Base-by-base conservation (phyloP, 2,113 vertebrate genomes). In the Xiphophorus hellerii region DNA sequence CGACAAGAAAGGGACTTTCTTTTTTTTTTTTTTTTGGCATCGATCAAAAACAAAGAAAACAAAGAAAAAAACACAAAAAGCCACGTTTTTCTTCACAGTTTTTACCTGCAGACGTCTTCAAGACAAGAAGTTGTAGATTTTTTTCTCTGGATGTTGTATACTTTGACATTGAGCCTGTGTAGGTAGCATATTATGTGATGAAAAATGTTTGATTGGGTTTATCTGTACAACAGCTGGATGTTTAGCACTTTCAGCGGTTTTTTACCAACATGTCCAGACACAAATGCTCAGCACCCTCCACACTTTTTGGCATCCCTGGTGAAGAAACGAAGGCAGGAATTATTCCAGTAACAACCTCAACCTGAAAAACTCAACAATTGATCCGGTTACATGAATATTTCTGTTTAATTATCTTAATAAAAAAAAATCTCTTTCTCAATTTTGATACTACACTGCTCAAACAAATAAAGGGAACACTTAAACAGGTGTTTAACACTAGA, bases 21-120 rank as follows among this genome's bases (percentile, higher is more conserved):
- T n/a, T 54, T 54, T 13, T 35, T 66, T 65, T 48, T 54, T 54
- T 35, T 37, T 66, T 66, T 84, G 85, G 87, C 80, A 76, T 84
- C 64, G n/a, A 85, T 6, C 2, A 80, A 84, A 86, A 66, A 54
- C n/a, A 39, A 27, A 64, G 60, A 10, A 60, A 9, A 0, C 0
- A 51, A 54, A 8, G 29, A 73, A 64, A 66, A 8, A 60, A 7
- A 10, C 0, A 0, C 42, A 54, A 33, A 33, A 69, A 62, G 37
- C 65, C 62, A 74, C 33, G 12, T 79, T 76, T 80, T 10, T 28
- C 62, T 39, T 68, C 39, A 22, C 78, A 85, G 69, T 83, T 84
- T 84, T 42, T 29, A 74, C 28, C 35, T 65, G 68, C 62, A 29
- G 69, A 68, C 17, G 30, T 25, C 30, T 17, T 71, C 44, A 4